Percentiles rank a stretch among this genome's conserved stretches.
phyloP scores from a whole-genome alignment of 2,888 invertebrate genomes.

The Therioaphis trifolii region DNA sequence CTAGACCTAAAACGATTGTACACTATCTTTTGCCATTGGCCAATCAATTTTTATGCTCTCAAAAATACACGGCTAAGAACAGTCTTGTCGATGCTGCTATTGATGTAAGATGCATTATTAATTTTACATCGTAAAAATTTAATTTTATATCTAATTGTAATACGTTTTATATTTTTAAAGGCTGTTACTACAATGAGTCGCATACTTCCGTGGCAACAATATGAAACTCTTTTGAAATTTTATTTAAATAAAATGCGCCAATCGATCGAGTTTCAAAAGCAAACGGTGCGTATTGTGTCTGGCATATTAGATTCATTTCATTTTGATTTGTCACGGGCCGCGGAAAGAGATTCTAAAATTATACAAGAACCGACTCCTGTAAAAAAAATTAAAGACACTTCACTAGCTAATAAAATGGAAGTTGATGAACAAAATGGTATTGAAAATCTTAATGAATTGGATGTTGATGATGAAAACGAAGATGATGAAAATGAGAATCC shows the following conservation, averaged over 20 bases:
- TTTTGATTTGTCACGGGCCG: slow-evolving; percentile 82
- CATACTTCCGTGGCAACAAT: slow-evolving; percentile 89
- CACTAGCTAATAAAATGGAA: slow-evolving; percentile 63
- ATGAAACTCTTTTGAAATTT: slow-evolving; percentile 82
- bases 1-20: slow-evolving; percentile 79
- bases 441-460: slow-evolving; percentile 67
- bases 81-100: slow-evolving; percentile 86
- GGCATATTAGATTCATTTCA: slow-evolving; percentile 91
- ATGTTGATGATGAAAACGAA: slow-evolving; percentile 66
- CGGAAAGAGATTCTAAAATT: slow-evolving; percentile 65
- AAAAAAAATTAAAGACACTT: slow-evolving; percentile 69
- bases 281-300: slow-evolving; percentile 81
- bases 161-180: slow-evolving; percentile 64
- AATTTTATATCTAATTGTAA: slow-evolving; percentile 13
- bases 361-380: slow-evolving; percentile 69
- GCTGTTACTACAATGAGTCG: slow-evolving; percentile 81
- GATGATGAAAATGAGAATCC: slow-evolving; percentile 67
- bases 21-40: slow-evolving; percentile 88
- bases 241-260: slow-evolving; percentile 82
- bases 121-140: not conserved
- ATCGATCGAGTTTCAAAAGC: slow-evolving; percentile 82
- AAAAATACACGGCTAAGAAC: slow-evolving; percentile 81
- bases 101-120: slow-evolving; percentile 70
- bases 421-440: slow-evolving; percentile 28
- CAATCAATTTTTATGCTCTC: slow-evolving; percentile 82